Evolutionary conservation across 2,797 vertebrate species (phyloP).

Genomic region (Intellagama lesueurii): DNA sequence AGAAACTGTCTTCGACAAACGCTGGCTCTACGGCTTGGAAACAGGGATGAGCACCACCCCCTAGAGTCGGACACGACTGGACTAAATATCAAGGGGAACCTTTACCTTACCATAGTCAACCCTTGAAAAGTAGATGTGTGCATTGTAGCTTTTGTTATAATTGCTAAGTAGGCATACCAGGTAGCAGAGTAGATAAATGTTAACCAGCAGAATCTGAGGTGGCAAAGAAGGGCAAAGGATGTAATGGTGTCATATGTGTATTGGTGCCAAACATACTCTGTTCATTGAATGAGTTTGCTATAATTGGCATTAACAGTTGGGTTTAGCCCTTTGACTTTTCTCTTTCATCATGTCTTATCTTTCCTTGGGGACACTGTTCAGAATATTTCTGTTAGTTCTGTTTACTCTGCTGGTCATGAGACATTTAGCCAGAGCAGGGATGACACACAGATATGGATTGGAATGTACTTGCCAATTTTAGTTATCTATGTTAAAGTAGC

Average conservation of each 20-base stretch:
- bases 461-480: slow-evolving; percentile 4
- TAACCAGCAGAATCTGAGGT: neutral
- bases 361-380: neutral
- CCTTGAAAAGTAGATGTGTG: neutral
- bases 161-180: neutral
- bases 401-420: slow-evolving; percentile 3
- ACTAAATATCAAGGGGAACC: no score
- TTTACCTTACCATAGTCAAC: neutral
- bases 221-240: neutral
- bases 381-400: neutral
- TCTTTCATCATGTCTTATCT: neutral
- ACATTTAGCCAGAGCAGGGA: slow-evolving; percentile 2
- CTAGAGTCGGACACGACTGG: no score
- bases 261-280: neutral
- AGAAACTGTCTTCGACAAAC: no score
- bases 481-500: neutral
- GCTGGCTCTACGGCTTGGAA: no score
- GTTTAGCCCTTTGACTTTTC: neutral
- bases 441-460: neutral
- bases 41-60: no score
- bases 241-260: neutral
- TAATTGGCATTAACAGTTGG: neutral
- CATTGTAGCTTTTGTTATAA: neutral
- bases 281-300: neutral
- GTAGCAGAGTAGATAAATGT: neutral